phyloP scores from a whole-genome alignment of 2,797 vertebrate genomes.

The Triplophysa bombifrons region DNA sequence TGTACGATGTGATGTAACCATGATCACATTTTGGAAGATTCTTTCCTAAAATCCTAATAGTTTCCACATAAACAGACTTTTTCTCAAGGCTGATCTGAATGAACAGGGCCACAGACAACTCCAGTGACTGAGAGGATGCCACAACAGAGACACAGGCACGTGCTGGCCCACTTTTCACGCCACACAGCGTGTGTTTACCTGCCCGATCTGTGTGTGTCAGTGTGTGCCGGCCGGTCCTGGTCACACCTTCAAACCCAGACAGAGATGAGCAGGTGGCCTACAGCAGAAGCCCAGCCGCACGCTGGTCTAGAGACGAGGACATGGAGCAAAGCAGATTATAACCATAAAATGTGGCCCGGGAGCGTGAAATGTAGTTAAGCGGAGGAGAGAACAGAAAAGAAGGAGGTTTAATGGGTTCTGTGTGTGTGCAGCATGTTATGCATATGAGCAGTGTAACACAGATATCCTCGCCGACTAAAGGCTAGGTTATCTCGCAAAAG shows the following conservation, averaged over 20 bases:
- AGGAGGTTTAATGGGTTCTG: not conserved
- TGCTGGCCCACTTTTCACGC: conserved; percentile 40
- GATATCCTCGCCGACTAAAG: conserved; percentile 33
- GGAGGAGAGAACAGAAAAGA: not conserved
- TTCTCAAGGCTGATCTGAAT: not conserved
- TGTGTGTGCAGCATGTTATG: conserved; percentile 23
- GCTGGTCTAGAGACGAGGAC: conserved; percentile 45
- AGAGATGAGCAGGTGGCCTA: conserved; percentile 60
- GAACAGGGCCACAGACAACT: not conserved
- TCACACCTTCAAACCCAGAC: conserved; percentile 38
- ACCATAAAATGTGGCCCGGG: conserved; percentile 39
- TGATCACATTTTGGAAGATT: too few relatives aligned
- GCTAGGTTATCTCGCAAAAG: conserved; percentile 35
- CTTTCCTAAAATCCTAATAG: not conserved
- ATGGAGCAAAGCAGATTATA: conserved; percentile 43
- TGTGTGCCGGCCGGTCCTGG: conserved; percentile 25
- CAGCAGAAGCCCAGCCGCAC: conserved; percentile 49
- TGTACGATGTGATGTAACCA: too few relatives aligned
- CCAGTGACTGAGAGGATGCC: not conserved
- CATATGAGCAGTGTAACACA: conserved; percentile 31
- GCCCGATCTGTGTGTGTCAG: conserved; percentile 41
- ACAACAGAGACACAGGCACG: conserved; percentile 13
- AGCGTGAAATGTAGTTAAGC: conserved; percentile 36
- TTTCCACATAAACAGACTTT: not conserved
- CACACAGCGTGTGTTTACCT: conserved; percentile 37